Conservation (phyloP, 30 jellyfish, hydroid and myxozoan species). For the Hydractinia echinata region DNA sequence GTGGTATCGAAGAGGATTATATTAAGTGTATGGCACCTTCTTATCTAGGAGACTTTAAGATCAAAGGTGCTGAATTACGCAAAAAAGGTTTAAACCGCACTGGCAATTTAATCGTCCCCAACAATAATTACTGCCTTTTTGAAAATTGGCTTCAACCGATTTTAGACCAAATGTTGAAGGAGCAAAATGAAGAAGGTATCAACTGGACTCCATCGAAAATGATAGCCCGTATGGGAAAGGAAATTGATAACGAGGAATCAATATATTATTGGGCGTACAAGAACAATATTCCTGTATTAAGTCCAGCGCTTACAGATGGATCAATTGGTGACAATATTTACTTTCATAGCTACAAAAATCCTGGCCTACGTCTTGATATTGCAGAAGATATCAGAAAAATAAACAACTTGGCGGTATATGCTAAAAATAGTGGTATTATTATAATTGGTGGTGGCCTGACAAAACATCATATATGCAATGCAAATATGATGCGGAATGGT, state of each 20-base stretch:
- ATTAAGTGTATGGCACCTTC: conserved; percentile 93
- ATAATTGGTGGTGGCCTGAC: conserved; percentile 99
- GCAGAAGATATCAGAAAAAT: conserved; percentile 78
- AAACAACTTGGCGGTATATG: conserved; percentile 67
- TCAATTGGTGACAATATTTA: conserved; percentile 94
- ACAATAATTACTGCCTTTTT: conserved; percentile 71
- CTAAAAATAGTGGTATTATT: conserved; percentile 83
- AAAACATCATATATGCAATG: conserved; percentile 97
- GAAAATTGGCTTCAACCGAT: conserved; percentile 93
- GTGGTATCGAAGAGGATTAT: conserved; percentile 99
- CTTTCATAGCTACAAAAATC: conserved; percentile 69
- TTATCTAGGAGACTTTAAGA: conserved; percentile 64
- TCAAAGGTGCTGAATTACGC: conserved; percentile 72
- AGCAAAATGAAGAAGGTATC: conserved; percentile 56
- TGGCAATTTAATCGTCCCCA: conserved; percentile 96
- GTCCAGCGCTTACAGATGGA: conserved; percentile 99
- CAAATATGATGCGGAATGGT: conserved; percentile 98
- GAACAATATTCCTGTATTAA: conserved; percentile 94
- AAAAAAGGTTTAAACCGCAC: conserved; percentile 80
- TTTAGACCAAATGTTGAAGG: conserved; percentile 74
- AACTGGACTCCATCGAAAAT: conserved; percentile 50
- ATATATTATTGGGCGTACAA: conserved; percentile 93
- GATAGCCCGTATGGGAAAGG: conserved; percentile 69
- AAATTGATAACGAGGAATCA: conserved; percentile 74
- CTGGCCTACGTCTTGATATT: conserved; percentile 88